Evolutionary conservation across 2,797 vertebrate genomes (phyloP).

Genomic region (Oreochromis grahami): DNA sequence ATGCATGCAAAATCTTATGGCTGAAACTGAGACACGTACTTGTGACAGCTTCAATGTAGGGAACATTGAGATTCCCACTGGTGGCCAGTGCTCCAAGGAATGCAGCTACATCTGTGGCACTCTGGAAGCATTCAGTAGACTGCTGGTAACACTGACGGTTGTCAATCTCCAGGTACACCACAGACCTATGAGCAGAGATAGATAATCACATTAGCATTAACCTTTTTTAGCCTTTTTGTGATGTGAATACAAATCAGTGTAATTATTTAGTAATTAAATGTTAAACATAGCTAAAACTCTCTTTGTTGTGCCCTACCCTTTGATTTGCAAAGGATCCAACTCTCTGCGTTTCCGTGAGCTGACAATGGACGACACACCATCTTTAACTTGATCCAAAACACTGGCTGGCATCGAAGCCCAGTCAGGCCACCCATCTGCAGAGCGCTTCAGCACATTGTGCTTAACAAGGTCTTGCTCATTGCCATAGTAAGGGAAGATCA

Average conservation of each 20-base stretch:
- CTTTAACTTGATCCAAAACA: constrained; percentile 78
- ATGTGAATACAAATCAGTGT: not conserved
- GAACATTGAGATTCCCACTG: constrained; percentile 90
- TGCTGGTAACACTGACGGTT: constrained; percentile 96
- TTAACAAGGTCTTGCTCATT: constrained; percentile 92
- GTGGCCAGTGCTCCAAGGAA: constrained; percentile 95
- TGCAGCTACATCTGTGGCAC: constrained; percentile 89
- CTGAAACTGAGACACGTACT: constrained; percentile 77
- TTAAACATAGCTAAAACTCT: not conserved
- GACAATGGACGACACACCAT: constrained; percentile 70
- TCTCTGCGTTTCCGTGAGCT: constrained; percentile 82
- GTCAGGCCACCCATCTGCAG: constrained; percentile 79
- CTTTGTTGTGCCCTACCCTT: constrained; percentile 60
- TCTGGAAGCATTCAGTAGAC: constrained; percentile 94
- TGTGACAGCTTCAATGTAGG: constrained; percentile 96
- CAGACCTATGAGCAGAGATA: constrained; percentile 67
- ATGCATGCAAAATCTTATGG: not conserved
- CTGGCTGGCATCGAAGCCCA: constrained; percentile 71
- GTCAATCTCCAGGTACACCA: constrained; percentile 97
- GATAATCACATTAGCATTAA: not conserved
- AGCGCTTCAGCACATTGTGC: constrained; percentile 87
- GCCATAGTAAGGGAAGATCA: constrained; percentile 95
- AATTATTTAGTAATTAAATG: not conserved
- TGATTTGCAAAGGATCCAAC: constrained; percentile 87
- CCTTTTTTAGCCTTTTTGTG: not conserved